Evolutionary conservation across 2,797 vertebrate genomes (phyloP).

Genomic region (Adrianichthys oophorus): DNA sequence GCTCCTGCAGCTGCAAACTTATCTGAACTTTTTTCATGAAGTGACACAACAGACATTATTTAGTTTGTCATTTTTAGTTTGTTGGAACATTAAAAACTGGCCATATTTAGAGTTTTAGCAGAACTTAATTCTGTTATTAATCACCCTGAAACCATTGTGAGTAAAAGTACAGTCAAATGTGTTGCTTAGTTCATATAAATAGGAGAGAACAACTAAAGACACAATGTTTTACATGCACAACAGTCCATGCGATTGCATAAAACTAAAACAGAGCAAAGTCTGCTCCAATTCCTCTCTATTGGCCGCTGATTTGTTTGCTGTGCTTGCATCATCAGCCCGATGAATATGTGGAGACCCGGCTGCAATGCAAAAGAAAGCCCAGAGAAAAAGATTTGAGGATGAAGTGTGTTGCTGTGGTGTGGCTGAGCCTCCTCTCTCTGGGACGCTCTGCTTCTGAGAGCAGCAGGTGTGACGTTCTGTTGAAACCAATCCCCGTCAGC

Average conservation of each 20-base stretch:
- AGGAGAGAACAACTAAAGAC: not conserved
- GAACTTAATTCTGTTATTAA: too few relatives aligned
- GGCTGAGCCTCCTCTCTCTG: conserved; percentile 47
- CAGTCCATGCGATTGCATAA: conserved; percentile 13
- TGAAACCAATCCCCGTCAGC: conserved; percentile 53
- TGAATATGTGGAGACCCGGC: not conserved
- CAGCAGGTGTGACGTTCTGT: conserved; percentile 43
- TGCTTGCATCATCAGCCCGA: conserved; percentile 25
- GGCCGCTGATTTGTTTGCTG: conserved; percentile 21
- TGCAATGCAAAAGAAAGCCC: not conserved
- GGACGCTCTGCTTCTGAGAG: conserved; percentile 42
- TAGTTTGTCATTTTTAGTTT: too few relatives aligned
- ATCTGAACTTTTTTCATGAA: too few relatives aligned
- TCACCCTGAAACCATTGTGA: too few relatives aligned
- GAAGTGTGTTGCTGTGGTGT: conserved; percentile 34
- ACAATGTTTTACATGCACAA: not conserved
- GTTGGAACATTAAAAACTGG: too few relatives aligned
- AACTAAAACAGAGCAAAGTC: conserved; percentile 31
- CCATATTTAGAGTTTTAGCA: too few relatives aligned
- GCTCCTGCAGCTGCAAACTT: too few relatives aligned
- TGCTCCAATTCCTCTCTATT: not conserved
- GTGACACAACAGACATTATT: too few relatives aligned
- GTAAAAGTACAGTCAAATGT: too few relatives aligned
- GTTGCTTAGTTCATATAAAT: not conserved
- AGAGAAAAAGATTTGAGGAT: conserved; percentile 26